A percentile compares a stretch with the other conserved stretches of the same genome.
Evolutionary conservation across 2,113 vertebrate species (phyloP).

Genomic region (Scomber scombrus): DNA sequence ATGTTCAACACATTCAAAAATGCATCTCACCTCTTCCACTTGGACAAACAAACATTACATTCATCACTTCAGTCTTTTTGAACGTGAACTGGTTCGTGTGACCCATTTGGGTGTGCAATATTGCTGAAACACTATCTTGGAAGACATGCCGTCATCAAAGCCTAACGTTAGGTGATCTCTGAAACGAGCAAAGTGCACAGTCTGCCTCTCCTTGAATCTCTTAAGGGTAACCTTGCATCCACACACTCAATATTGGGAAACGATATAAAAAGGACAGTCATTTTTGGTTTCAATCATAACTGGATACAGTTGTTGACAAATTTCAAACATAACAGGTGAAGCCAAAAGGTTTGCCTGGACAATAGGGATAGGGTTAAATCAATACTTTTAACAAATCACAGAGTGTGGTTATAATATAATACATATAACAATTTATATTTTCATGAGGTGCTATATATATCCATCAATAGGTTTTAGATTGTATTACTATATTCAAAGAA

Average conservation of each 20-base stretch:
- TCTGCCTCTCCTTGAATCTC: constrained; percentile 47
- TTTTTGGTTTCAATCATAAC: constrained; percentile 73
- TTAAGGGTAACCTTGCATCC: constrained; percentile 42
- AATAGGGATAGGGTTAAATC: constrained; percentile 54
- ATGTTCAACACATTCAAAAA: constrained; percentile 52
- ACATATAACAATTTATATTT: constrained; percentile 67
- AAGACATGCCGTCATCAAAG: constrained; percentile 71
- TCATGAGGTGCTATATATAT: constrained; percentile 69
- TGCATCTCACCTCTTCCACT: constrained; percentile 6
- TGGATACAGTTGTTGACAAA: constrained; percentile 47
- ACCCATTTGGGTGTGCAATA: constrained; percentile 74
- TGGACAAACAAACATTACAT: constrained; percentile 67
- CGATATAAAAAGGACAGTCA: constrained; percentile 48
- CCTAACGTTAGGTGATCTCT: constrained; percentile 31
- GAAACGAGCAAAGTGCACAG: constrained; percentile 63
- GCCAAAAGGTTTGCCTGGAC: constrained; percentile 54
- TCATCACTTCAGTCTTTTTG: constrained; percentile 56
- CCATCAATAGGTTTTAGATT: constrained; percentile 53
- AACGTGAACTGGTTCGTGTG: constrained; percentile 61
- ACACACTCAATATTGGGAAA: constrained; percentile 36
- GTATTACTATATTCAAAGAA: constrained; percentile 67
- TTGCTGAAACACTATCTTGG: constrained; percentile 75
- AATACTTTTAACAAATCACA: constrained; percentile 67
- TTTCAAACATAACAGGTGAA: constrained; percentile 47
- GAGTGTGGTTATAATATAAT: constrained; percentile 67